phyloP scores from a whole-genome alignment of 2,113 vertebrate species.

The Gopherus evgoodei region DNA sequence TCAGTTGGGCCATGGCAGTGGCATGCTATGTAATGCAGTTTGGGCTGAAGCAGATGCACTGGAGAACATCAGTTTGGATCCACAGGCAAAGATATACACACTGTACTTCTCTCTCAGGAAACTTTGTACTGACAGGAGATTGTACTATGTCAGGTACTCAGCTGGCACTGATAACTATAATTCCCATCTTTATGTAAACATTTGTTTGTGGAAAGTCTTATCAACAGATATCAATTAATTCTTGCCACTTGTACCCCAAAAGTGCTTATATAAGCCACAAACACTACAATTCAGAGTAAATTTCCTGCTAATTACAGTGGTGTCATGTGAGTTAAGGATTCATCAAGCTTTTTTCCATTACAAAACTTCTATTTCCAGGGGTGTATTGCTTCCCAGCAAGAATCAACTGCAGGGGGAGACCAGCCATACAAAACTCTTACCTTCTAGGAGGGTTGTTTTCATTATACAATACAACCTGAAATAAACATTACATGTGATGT shows the following conservation, averaged over 20 bases:
- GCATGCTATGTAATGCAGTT: rapidly evolving
- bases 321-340: rapidly evolving
- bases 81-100: neutral
- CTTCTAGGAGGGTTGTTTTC: neutral
- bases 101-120: neutral
- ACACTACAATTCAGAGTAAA: neutral
- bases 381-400: neutral
- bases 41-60: rapidly evolving
- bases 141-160: rapidly evolving
- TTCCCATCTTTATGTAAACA: neutral
- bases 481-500: rapidly evolving
- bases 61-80: rapidly evolving
- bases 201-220: neutral
- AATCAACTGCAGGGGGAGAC: neutral
- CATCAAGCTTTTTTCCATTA: neutral
- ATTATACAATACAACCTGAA: neutral
- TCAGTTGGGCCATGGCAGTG: rapidly evolving
- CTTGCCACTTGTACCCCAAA: neutral
- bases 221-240: neutral
- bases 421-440: neutral
- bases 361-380: neutral
- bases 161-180: rapidly evolving
- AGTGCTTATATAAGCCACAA: neutral
- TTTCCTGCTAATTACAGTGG: rapidly evolving
- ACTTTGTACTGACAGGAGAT: neutral